Base-by-base conservation (phyloP, 1,140 invertebrate genomes). In the Sitophilus oryzae region DNA sequence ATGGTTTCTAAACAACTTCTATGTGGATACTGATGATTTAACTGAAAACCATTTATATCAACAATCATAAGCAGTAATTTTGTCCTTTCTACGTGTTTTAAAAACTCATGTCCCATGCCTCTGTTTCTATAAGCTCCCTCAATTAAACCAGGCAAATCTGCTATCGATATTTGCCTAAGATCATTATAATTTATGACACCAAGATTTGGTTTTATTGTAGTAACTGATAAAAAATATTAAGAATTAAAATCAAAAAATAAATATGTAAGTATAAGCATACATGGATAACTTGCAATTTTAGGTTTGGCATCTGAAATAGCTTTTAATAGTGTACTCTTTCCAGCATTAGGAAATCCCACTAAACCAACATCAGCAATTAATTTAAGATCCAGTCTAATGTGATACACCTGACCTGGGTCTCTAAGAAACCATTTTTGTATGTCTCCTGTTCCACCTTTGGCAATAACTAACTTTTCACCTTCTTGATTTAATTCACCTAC, bases 261-360 rank as follows among this genome's bases (percentile, higher is more conserved):
- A n/a, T n/a, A 30, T 18, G 16, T 14, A 21, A 10, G 22, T 40
- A 11, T 41, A 58, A 19, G 55, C 75, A 76, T 77, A 90, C 87
- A 96, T 20, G 92, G 91, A 79, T 95, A 96, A 50, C 76, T 81
- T 0, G 92, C 93, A 66, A 96, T 86, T 78, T 86, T 89, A n/a
- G 93, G 91, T 61, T 81, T 85, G 1, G 92, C 89, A 67, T 82
- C 82, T 18, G 92, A 94, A 58, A 94, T 76, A 0, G 83, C 80
- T 70, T 82, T 83, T 1, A 96, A 70, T 1, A 96, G 72, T 3
- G 92, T 92, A 63, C 91, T 94, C 74, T 96, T 96, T 6, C 93
- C 93, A 38, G 93, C 92, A 80, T 96, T 96, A 22, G 93, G 93
- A 76, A 95, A 94, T 1, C 93, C 93, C 9, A 96, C 89, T 14